phyloP scores from a whole-genome alignment of 37 sponge, comb jelly and placozoan species.

The Haliclona indistincta region DNA sequence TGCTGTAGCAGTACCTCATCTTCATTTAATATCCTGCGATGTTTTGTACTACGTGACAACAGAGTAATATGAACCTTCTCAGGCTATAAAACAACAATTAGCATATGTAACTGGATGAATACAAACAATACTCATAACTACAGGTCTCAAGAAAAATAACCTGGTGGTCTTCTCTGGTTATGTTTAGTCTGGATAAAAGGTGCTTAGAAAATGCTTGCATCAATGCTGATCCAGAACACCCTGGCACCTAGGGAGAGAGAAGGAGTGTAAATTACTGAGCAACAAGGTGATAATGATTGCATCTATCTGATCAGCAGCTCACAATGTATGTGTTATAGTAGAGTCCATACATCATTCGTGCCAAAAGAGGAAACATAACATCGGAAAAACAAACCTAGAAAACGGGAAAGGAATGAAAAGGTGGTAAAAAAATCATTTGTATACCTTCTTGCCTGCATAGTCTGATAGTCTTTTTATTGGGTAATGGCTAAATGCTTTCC shows the following conservation, averaged over 20 bases:
- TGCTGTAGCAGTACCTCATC: constrained; percentile 54
- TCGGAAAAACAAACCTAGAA: constrained; percentile 83
- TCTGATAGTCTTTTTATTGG: constrained; percentile 65
- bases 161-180: constrained; percentile 33
- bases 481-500: constrained; percentile 74
- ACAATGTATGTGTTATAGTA: constrained; percentile 88
- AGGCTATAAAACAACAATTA: background rate
- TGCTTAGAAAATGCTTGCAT: constrained; percentile 85
- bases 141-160: constrained; percentile 13
- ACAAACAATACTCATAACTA: constrained; percentile 7
- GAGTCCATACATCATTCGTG: constrained; percentile 84
- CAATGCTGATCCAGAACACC: constrained; percentile 74
- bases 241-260: constrained; percentile 34
- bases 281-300: background rate
- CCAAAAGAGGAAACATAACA: constrained; percentile 81
- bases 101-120: background rate
- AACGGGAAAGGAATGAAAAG: background rate
- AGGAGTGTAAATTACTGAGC: background rate
- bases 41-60: constrained; percentile 67
- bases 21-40: constrained; percentile 78
- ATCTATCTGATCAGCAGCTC: constrained; percentile 8
- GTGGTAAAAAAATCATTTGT: background rate
- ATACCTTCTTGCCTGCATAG: constrained; percentile 78
- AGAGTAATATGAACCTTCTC: constrained; percentile 74
- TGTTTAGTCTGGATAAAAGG: constrained; percentile 51